Conservation (phyloP, 2,797 vertebrate genomes). For the Gallinago solitaria region DNA sequence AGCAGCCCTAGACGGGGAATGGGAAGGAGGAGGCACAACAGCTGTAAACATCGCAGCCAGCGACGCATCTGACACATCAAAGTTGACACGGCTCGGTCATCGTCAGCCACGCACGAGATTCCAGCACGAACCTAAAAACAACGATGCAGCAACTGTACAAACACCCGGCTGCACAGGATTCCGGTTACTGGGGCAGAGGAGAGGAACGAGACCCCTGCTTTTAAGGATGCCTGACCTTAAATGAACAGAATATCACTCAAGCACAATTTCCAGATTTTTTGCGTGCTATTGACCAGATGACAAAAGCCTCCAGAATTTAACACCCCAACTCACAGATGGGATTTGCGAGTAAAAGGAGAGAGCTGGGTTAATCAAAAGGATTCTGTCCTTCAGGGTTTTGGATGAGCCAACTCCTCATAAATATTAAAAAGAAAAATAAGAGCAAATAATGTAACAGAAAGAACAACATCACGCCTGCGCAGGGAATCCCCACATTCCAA, state of each 20-base stretch:
- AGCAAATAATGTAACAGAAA: neutral
- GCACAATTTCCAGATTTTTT: neutral
- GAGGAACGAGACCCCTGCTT: neutral
- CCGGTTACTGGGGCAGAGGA: neutral
- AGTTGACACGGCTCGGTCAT: slow-evolving; percentile 77
- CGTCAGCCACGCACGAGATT: slow-evolving; percentile 80
- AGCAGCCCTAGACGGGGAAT: slow-evolving; percentile 72
- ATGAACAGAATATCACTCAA: neutral
- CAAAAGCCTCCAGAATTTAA: slow-evolving; percentile 18
- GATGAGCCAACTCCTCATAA: neutral
- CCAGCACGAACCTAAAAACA: slow-evolving; percentile 85
- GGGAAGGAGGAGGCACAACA: slow-evolving; percentile 76
- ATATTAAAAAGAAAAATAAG: slow-evolving; percentile 1
- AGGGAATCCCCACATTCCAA: slow-evolving; percentile 10
- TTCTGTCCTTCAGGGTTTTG: slow-evolving; percentile 16
- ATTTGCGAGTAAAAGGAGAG: neutral
- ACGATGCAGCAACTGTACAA: slow-evolving; percentile 86
- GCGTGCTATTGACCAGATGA: neutral
- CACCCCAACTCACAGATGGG: neutral
- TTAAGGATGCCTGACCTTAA: slow-evolving; percentile 26
- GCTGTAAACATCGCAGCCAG: slow-evolving; percentile 80
- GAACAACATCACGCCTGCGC: neutral
- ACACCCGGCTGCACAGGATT: slow-evolving; percentile 59
- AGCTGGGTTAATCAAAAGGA: neutral
- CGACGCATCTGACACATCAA: slow-evolving; percentile 67